These are phyloP conservation scores for Hippopotamyrus pictus DNA, from an alignment of 2,797 vertebrate genomes.

Conservation along the genomic window DNA sequence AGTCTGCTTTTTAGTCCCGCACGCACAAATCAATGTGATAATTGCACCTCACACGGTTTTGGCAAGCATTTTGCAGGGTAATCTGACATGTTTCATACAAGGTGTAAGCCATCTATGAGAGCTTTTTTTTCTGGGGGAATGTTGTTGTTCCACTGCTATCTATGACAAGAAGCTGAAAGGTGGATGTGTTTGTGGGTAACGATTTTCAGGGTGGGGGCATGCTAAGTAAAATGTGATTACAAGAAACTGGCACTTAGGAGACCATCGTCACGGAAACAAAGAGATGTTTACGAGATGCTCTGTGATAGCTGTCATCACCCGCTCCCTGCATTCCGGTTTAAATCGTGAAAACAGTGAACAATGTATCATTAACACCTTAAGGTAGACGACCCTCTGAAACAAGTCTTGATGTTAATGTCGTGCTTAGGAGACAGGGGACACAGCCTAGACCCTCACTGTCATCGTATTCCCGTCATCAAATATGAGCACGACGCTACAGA, in stretches of 20 bases:
- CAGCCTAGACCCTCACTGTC: not conserved
- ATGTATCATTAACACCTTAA: not conserved
- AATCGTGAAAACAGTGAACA: not conserved
- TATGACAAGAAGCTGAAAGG: constrained; percentile 36
- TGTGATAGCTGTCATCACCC: not conserved
- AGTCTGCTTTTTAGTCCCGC: constrained; percentile 14
- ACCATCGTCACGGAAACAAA: constrained; percentile 30
- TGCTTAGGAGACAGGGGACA: not conserved
- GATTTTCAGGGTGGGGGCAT: constrained; percentile 9
- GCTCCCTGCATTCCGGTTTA: not conserved
- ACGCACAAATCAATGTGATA: constrained; percentile 53
- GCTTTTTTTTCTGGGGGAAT: constrained; percentile 26
- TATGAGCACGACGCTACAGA: not conserved
- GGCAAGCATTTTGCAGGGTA: constrained; percentile 32
- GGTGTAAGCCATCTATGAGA: constrained; percentile 44
- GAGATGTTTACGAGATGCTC: constrained; percentile 25
- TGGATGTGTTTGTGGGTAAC: constrained; percentile 32
- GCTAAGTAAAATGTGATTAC: constrained; percentile 11
- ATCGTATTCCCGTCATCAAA: not conserved
- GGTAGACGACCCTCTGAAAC: not conserved
- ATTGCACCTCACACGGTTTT: constrained; percentile 51
- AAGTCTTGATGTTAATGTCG: not conserved
- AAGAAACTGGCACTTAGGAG: constrained; percentile 28
- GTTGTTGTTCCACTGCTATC: constrained; percentile 38
- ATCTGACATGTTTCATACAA: constrained; percentile 51